phyloP scores from a whole-genome alignment of 2,888 invertebrate species.

The Helobdella robusta region DNA sequence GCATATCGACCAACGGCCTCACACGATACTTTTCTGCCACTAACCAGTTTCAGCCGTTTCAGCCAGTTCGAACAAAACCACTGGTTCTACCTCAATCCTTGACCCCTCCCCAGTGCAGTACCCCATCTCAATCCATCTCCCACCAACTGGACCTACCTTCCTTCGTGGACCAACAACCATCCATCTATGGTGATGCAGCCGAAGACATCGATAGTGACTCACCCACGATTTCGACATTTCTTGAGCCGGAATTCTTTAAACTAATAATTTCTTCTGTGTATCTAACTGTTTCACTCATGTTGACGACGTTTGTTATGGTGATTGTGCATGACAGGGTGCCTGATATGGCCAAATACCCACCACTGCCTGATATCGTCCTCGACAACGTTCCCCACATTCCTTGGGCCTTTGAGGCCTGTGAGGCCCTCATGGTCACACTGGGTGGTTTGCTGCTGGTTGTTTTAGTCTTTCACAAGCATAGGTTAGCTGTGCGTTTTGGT shows the following conservation, averaged over 20 bases:
- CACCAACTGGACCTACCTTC: no score
- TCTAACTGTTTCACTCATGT: constrained; percentile 43
- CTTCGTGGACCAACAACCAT: no score
- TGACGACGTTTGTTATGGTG: constrained; percentile 78
- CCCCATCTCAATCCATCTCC: no score
- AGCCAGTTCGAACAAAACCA: no score
- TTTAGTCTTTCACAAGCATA: constrained; percentile 89
- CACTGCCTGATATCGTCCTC: constrained; percentile 91
- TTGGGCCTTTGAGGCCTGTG: constrained; percentile 98
- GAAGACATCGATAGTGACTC: no score
- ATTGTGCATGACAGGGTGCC: constrained; percentile 96
- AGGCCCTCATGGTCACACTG: constrained; percentile 79
- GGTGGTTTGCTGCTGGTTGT: constrained; percentile 78
- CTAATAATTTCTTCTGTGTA: constrained; percentile 45
- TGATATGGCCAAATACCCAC: constrained; percentile 89
- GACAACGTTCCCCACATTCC: constrained; percentile 98
- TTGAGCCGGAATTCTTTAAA: constrained; percentile 61
- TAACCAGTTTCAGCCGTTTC: no score
- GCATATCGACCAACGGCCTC: no score
- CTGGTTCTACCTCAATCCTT: no score
- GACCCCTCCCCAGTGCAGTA: no score
- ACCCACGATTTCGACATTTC: constrained; percentile 3
- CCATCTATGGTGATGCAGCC: no score
- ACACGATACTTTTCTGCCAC: no score
- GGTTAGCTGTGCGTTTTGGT: no score